phyloP scores from a whole-genome alignment of 2,113 vertebrate genomes.

The Indicator maculatus region DNA sequence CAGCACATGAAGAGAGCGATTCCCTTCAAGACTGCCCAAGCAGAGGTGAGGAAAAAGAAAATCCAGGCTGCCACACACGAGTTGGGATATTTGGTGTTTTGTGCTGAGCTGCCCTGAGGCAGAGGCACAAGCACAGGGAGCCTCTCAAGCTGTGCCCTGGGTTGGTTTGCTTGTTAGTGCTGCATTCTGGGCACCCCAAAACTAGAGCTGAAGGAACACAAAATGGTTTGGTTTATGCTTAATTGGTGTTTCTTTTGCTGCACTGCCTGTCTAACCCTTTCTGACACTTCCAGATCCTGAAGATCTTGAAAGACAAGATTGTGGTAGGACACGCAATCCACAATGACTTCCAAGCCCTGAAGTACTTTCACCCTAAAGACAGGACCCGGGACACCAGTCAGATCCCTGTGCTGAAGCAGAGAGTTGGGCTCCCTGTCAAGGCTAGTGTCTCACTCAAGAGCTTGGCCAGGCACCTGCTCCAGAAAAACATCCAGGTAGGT shows the following conservation, averaged over 20 bases:
- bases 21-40: slow-evolving; percentile 83
- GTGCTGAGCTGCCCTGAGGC: background rate
- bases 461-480: slow-evolving; percentile 81
- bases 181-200: background rate
- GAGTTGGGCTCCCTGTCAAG: slow-evolving; percentile 58
- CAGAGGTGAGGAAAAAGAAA: slow-evolving; percentile 69
- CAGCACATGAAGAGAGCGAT: slow-evolving; percentile 82
- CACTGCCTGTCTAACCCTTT: background rate
- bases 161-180: background rate
- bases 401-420: slow-evolving; percentile 72
- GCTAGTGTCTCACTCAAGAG: slow-evolving; percentile 81
- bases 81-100: background rate
- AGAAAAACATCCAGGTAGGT: slow-evolving; percentile 90
- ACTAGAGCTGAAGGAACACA: background rate
- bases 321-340: slow-evolving; percentile 90
- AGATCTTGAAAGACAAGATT: slow-evolving; percentile 87
- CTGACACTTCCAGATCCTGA: slow-evolving; percentile 78
- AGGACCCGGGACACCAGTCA: slow-evolving; percentile 87
- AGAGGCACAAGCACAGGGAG: background rate
- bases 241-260: background rate
- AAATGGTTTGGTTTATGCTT: background rate
- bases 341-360: slow-evolving; percentile 88
- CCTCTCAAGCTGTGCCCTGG: background rate
- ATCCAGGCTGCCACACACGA: accelerated
- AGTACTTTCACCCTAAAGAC: slow-evolving; percentile 79